phyloP scores from a whole-genome alignment of 2,888 invertebrate species.

The Nematopogon swammerdamellus region DNA sequence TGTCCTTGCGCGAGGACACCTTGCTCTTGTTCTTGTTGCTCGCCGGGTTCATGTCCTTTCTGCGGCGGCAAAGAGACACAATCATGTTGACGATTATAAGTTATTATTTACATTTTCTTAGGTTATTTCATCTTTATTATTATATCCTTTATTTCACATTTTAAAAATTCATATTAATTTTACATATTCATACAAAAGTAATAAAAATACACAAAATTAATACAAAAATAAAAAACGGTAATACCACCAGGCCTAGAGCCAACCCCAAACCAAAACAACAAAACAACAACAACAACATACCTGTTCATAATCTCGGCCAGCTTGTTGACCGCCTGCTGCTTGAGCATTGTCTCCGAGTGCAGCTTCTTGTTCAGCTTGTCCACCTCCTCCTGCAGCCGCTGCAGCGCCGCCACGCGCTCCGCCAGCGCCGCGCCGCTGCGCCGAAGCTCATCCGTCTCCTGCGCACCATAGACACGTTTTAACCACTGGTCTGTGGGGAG shows the following conservation, averaged over 20 bases:
- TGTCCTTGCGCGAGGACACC: slow-evolving; percentile 84
- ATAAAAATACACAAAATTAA: no score
- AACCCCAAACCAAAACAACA: no score
- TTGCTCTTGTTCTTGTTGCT: slow-evolving; percentile 78
- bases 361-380: slow-evolving; percentile 79
- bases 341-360: slow-evolving; percentile 82
- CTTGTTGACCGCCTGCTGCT: slow-evolving; percentile 95
- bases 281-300: no score
- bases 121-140: no score
- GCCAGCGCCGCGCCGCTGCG: slow-evolving; percentile 74
- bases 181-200: no score
- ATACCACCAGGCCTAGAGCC: no score
- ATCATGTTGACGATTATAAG: no score
- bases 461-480: slow-evolving; percentile 10
- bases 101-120: no score
- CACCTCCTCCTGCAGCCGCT: slow-evolving; percentile 71
- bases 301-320: slow-evolving; percentile 96
- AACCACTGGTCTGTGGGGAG: no score
- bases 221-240: no score
- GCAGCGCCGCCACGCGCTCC: slow-evolving; percentile 68
- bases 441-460: slow-evolving; percentile 81
- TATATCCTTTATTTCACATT: no score
- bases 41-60: slow-evolving; percentile 62
- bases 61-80: slow-evolving; percentile 16
- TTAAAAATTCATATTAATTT: no score